Base-by-base conservation (phyloP, 2,888 invertebrate genomes). In the Fragum sueziense region DNA sequence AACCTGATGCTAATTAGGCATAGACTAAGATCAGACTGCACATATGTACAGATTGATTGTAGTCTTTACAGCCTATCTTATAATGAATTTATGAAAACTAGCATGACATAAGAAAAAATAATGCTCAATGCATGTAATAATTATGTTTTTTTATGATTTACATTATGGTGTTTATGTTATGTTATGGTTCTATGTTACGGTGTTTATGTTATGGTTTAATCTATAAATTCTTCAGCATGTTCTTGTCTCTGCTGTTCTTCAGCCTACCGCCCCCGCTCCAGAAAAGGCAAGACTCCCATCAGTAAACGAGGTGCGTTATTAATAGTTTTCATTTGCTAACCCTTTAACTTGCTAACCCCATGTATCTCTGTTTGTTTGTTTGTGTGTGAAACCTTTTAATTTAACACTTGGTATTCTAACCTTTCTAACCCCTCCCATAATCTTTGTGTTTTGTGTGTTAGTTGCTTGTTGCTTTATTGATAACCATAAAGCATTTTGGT, bases 161-260 rank as follows among this genome's bases (percentile, higher is more conserved):
- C n/a, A n/a, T n/a, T n/a, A n/a, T n/a, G n/a, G n/a, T n/a, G n/a
- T n/a, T n/a, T n/a, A n/a, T n/a, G n/a, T 47, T 3, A 47, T 47
- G 47, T 4, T 29, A 57, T 57, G 4, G 14, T 25, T 22, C 57
- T 57, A n/a, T 57, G 9, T 57, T 6, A 57, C 6, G n/a, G 29
- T 6, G n/a, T n/a, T n/a, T n/a, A 20, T 57, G 57, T 57, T 57
- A 27, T 57, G 57, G 27, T 57, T 57, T 25, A 57, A 65, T 25
- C n/a, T 65, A 65, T 72, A 73, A 70, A 82, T 82, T 84, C 76
- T 78, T 76, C 81, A 81, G 84, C 84, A 84, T 80, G 82, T 80
- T 80, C 57, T 79, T 84, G 82, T 80, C 82, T 84, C 84, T 84
- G 84, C 84, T 84, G 82, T 84, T 84, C 84, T 84, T 84, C 84